Evolutionary conservation across 2,113 vertebrate species (phyloP).

Genomic region (Phaethon lepturus): DNA sequence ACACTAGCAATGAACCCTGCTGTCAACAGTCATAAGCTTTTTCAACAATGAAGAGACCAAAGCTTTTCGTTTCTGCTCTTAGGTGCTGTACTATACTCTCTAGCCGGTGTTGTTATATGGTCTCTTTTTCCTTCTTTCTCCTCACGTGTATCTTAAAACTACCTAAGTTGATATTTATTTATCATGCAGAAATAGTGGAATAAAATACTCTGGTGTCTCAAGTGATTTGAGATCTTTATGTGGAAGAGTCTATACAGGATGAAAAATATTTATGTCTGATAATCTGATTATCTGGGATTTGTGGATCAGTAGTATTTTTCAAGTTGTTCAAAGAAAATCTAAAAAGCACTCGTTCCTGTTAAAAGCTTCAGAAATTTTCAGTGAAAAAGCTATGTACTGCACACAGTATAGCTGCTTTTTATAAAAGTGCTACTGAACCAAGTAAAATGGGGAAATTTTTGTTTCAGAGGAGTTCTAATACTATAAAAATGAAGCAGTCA

Average conservation of each 20-base stretch:
- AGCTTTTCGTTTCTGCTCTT: neutral
- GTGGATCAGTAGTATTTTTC: neutral
- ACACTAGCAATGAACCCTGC: neutral
- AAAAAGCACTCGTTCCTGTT: neutral
- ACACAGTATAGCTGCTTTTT: neutral
- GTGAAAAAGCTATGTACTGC: neutral
- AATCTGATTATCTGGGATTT: neutral
- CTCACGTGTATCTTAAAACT: neutral
- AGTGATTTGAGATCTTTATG: neutral
- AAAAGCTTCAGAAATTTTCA: neutral
- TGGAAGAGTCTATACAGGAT: neutral
- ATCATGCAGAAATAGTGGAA: neutral
- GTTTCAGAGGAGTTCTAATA: neutral
- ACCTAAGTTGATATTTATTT: neutral
- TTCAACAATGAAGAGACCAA: neutral
- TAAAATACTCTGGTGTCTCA: neutral
- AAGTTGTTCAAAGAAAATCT: neutral
- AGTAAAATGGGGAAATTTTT: neutral
- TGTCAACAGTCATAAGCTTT: neutral
- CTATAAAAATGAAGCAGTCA: neutral
- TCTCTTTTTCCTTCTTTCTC: neutral
- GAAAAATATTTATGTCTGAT: neutral
- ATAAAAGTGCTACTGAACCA: neutral
- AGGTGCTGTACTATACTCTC: neutral
- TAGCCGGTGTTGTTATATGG: neutral